phyloP scores from a whole-genome alignment of 2,888 invertebrate species.

The Cyrtodaria siliqua region DNA sequence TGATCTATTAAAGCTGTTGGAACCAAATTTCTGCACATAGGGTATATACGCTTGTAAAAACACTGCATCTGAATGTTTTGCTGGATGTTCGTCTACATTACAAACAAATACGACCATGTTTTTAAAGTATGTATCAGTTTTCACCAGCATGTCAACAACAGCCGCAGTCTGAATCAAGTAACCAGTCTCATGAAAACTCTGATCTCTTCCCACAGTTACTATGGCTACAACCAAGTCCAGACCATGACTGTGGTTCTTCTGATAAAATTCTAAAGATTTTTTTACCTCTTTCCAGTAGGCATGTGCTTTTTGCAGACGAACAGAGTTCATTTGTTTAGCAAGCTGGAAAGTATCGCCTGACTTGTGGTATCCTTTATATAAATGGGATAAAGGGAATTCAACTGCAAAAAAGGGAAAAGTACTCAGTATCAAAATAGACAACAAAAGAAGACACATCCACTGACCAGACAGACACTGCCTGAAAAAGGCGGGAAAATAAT shows the following conservation, averaged over 20 bases:
- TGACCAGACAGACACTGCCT: too few relatives aligned
- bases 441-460: too few relatives aligned
- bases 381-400: conserved; percentile 30
- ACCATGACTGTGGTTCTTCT: not conserved
- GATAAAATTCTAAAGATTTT: conserved; percentile 19
- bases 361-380: conserved; percentile 24
- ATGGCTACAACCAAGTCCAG: conserved; percentile 40
- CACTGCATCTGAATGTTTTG: conserved; percentile 69
- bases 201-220: conserved; percentile 21
- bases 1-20: conserved; percentile 38
- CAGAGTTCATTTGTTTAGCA: not conserved
- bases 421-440: too few relatives aligned
- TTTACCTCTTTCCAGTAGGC: not conserved
- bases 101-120: conserved; percentile 75
- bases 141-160: conserved; percentile 60
- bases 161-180: conserved; percentile 51
- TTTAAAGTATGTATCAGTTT: conserved; percentile 52
- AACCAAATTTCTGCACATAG: conserved; percentile 61
- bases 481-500: too few relatives aligned
- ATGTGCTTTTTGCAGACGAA: not conserved
- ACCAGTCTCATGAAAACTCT: conserved; percentile 7
- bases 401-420: too few relatives aligned
- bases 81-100: conserved; percentile 79
- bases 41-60: conserved; percentile 68
- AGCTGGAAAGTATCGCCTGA: not conserved